A percentile compares a stretch with the other conserved stretches of the same genome.
phyloP scores from a whole-genome alignment of 2,113 vertebrate species.

The Paedocypris sp. region DNA sequence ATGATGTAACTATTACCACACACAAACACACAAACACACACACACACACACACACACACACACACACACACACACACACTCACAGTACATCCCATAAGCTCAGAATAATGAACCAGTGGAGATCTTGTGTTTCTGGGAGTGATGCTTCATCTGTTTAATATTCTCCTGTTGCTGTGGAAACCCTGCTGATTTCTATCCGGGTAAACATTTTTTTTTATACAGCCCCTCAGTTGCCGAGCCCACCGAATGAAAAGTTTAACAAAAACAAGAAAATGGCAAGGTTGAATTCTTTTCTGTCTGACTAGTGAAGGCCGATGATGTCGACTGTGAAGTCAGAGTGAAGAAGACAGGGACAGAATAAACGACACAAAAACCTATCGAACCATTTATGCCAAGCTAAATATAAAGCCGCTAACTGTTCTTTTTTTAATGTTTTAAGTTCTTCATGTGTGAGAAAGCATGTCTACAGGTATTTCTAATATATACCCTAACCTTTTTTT shows the following conservation, averaged over 20 bases:
- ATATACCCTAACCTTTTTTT: too few species aligned
- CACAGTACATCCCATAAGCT: too few species aligned
- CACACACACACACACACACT: too few species aligned
- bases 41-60: too few species aligned
- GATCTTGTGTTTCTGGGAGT: background rate
- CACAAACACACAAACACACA: too few species aligned
- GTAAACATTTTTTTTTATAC: background rate
- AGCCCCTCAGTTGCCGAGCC: background rate
- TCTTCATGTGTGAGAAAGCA: too few species aligned
- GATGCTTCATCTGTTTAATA: conserved; percentile 10
- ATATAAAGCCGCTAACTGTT: background rate
- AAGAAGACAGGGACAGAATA: background rate
- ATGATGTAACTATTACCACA: too few species aligned
- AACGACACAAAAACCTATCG: background rate
- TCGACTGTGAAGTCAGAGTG: background rate
- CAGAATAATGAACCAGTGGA: conserved; percentile 1
- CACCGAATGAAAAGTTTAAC: background rate
- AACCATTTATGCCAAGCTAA: conserved; percentile 8
- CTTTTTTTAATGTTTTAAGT: too few species aligned
- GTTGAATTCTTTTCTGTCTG: background rate
- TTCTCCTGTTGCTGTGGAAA: conserved; percentile 7
- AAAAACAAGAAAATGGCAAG: conserved; percentile 1
- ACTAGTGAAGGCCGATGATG: background rate
- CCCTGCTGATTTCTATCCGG: background rate
- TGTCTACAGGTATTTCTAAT: too few species aligned